Evolutionary conservation across 2,797 vertebrate genomes (phyloP), one percentile per base, ranked within the genome.

Genomic region (Podargus strigoides): DNA sequence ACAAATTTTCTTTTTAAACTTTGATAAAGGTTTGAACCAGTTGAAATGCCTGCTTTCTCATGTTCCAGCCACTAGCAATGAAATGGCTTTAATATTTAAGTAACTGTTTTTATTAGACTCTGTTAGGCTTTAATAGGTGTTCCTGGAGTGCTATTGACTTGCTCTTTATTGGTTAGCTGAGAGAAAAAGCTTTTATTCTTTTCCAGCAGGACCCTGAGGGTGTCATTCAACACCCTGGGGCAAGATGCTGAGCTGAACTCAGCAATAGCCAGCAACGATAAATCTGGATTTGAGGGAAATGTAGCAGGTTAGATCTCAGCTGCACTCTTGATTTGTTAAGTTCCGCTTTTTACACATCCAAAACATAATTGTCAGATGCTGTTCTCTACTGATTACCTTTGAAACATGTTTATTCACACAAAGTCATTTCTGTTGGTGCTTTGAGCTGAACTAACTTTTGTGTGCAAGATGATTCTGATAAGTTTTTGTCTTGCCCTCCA

Each of bases 71-170:
- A 81, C 68, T 81, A 62, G 82, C 93, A 92, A 82, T 88, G 74
- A 94, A 96, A 95, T 89, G 56, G 34, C 64, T 91, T 93, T 87
- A 92, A 89, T 91, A 93, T 91, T 96, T 88, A 89, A 94, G 85
- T 89, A 90, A 89, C 83, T 91, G 56, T 77, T 94, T 96, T 96
- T 95, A 95, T 95, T 93, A 90, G 89, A 26, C 74, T 93, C 83
- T 90, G 66, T 39, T 92, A 93, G 88, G 53, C 80, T 95, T 96
- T 91, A 93, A 89, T 94, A 95, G 86, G 80, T 97, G 84, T 82
- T 94, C 84, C 75, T 89, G 78, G 73, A 95, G 90, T 73, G 67
- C 85, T 78, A 62, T 85, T 94, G 92, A 80, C 89, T 94, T 75
- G 49, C 19, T 77, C 13, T 95, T 93, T 91, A 86, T 80, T 94